Evolutionary conservation across 2,113 vertebrate genomes (phyloP).

Genomic region (Amphilophus citrinellus): DNA sequence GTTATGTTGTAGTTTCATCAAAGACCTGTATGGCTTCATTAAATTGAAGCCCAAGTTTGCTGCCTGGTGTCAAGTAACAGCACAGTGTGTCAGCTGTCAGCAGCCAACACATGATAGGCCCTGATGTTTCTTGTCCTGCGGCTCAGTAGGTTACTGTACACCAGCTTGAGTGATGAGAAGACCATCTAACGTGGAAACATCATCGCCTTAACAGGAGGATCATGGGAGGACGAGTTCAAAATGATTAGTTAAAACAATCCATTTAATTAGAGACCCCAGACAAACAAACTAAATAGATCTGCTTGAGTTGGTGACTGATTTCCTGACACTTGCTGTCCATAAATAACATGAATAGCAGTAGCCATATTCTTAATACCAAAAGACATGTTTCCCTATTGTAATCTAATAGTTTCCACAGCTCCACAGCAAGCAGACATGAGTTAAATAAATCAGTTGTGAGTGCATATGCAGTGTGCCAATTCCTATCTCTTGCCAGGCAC

Average conservation of each 20-base stretch:
- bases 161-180: conserved; percentile 40
- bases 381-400: conserved; percentile 32
- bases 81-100: conserved; percentile 14
- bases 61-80: conserved; percentile 57
- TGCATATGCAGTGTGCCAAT: conserved; percentile 46
- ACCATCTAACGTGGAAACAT: conserved; percentile 34
- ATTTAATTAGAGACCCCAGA: conserved; percentile 65
- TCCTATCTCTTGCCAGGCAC: conserved; percentile 35
- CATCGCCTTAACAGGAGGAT: conserved; percentile 62
- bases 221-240: conserved; percentile 29
- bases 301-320: conserved; percentile 41
- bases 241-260: conserved; percentile 52
- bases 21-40: conserved; percentile 7
- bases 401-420: conserved; percentile 45
- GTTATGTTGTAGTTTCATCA: background rate
- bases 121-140: conserved; percentile 29
- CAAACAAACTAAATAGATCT: conserved; percentile 32
- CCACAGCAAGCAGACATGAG: conserved; percentile 8
- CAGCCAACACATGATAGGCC: conserved; percentile 46
- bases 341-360: conserved; percentile 27
- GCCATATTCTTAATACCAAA: conserved; percentile 35
- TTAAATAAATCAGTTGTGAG: conserved; percentile 63
- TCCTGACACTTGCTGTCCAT: background rate
- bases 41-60: conserved; percentile 28
- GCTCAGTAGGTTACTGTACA: conserved; percentile 60